Percentiles rank a stretch among this genome's conserved stretches.
Evolutionary conservation across 37 sponge, comb jelly and placozoan species (phyloP).

Genomic region (Amphimedon queenslandica): DNA sequence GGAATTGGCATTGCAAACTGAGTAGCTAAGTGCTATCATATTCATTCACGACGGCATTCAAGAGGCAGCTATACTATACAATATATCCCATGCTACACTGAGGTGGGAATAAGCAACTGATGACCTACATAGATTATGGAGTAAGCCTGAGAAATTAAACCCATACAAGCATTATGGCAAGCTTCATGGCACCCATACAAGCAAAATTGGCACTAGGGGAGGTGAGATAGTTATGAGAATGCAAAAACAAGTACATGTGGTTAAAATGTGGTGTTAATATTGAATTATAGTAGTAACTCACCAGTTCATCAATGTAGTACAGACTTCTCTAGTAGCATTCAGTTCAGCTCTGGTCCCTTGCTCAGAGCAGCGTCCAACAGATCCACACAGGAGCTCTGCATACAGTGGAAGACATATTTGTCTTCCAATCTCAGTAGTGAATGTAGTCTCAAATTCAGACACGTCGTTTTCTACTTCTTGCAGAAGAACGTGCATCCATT

Average conservation of each 20-base stretch:
- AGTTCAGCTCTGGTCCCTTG: conserved; percentile 19
- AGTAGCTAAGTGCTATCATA: no score
- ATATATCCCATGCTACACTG: no score
- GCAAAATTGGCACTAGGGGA: no score
- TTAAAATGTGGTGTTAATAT: background rate
- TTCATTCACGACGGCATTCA: no score
- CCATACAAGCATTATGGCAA: no score
- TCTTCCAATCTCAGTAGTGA: background rate
- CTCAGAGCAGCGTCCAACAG: conserved; percentile 18
- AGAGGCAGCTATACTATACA: no score
- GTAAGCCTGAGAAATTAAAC: no score
- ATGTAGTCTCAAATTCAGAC: background rate
- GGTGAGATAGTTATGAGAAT: no score
- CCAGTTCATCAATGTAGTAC: conserved; percentile 20
- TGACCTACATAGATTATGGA: no score
- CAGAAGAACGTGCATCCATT: background rate
- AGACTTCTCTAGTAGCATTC: conserved; percentile 13
- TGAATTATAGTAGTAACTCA: background rate
- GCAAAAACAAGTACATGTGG: background rate
- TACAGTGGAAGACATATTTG: background rate
- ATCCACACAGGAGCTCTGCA: background rate
- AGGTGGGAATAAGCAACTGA: no score
- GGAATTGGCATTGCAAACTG: no score
- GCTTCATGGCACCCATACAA: no score
- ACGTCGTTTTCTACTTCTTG: background rate